Percentiles rank a stretch among this genome's conserved stretches.
These are phyloP conservation scores for Stratiomys singularior DNA, from an alignment of 2,888 invertebrate genomes.

Conservation along the genomic window DNA sequence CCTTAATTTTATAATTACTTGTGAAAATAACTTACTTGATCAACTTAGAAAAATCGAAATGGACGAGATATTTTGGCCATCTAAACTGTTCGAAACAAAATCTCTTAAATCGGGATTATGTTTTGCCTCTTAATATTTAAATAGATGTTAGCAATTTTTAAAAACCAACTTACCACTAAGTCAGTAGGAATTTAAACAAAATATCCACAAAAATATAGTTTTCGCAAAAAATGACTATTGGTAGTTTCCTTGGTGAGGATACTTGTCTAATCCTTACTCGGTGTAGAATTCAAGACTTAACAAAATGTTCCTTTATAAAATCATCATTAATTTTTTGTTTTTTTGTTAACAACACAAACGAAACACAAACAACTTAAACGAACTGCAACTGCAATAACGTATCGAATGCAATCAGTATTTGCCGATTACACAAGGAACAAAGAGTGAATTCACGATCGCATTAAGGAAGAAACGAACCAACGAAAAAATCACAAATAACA, in stretches of 20 bases:
- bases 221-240: constrained; percentile 19
- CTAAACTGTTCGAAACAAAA: neutral
- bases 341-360: constrained; percentile 2
- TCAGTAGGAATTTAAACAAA: constrained; percentile 44
- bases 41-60: constrained; percentile 47
- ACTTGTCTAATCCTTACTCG: neutral
- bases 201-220: constrained; percentile 20
- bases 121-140: constrained; percentile 47
- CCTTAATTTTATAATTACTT: constrained; percentile 9
- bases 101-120: constrained; percentile 32
- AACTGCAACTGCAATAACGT: neutral
- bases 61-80: neutral
- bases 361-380: constrained; percentile 18
- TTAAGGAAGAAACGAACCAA: neutral
- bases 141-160: constrained; percentile 43
- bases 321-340: no score
- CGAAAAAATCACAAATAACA: constrained; percentile 42
- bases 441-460: neutral
- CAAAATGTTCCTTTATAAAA: neutral
- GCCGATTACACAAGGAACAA: neutral
- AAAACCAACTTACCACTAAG: constrained; percentile 50
- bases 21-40: constrained; percentile 49
- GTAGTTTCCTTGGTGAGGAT: neutral
- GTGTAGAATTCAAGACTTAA: neutral
- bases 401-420: neutral